Conservation (phyloP, 2,113 vertebrate genomes). For the Natator depressus region DNA sequence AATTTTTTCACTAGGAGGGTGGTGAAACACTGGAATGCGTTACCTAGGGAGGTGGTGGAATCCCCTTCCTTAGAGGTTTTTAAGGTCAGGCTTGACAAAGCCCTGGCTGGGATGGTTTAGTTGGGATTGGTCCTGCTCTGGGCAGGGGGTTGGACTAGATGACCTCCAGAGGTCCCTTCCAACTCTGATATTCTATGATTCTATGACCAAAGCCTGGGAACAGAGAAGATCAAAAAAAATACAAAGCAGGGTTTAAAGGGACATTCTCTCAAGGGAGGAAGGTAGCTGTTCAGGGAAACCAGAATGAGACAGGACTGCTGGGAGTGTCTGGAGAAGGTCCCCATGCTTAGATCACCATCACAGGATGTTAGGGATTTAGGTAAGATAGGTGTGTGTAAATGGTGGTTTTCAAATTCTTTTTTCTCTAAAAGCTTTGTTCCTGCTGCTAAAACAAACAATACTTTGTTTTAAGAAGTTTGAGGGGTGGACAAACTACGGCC, state of each 20-base stretch:
- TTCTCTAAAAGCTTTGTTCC: not conserved
- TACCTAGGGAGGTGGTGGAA: too few relatives aligned
- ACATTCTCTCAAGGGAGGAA: not conserved
- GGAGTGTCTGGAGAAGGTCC: not conserved
- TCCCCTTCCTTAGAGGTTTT: too few relatives aligned
- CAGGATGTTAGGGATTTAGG: not conserved
- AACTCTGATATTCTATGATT: too few relatives aligned
- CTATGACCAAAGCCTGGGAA: not conserved
- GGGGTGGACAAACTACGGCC: too few relatives aligned
- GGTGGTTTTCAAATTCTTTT: not conserved
- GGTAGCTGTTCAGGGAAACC: not conserved
- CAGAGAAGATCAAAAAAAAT: not conserved
- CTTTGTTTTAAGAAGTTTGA: not conserved
- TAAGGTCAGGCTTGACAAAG: too few relatives aligned
- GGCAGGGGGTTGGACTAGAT: too few relatives aligned
- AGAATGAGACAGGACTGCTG: not conserved
- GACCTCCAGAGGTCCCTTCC: too few relatives aligned
- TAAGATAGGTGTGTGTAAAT: not conserved
- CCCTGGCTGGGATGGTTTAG: too few relatives aligned
- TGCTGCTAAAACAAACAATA: not conserved
- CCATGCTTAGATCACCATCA: conserved; percentile 4
- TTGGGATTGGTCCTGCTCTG: too few relatives aligned
- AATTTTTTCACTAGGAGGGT: too few relatives aligned
- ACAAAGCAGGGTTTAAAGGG: not conserved
- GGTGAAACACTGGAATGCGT: too few relatives aligned